These are phyloP conservation scores for Philaethria dido DNA, from an alignment of 2,888 invertebrate genomes.

Conservation along the genomic window DNA sequence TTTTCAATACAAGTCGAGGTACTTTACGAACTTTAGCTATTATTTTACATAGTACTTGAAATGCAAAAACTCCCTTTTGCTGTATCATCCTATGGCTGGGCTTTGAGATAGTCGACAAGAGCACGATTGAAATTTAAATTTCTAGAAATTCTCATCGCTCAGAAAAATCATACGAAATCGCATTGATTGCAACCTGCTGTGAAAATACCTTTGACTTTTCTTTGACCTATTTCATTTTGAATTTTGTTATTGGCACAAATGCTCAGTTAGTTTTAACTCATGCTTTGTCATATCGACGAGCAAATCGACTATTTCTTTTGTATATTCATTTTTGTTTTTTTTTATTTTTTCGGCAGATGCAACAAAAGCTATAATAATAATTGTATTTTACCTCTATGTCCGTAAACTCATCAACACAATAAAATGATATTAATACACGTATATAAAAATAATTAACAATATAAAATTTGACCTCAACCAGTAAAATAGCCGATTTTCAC, in stretches of 20 bases:
- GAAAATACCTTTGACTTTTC: conserved; percentile 20
- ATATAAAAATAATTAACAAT: too few relatives aligned
- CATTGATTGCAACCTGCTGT: conserved; percentile 23
- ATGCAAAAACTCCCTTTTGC: neutral
- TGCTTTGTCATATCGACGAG: too few relatives aligned
- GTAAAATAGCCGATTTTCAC: too few relatives aligned
- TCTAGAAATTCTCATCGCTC: conserved; percentile 17
- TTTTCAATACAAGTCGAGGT: neutral
- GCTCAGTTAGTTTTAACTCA: neutral
- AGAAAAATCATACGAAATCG: conserved; percentile 17
- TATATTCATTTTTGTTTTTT: too few relatives aligned
- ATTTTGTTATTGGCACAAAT: conserved; percentile 19
- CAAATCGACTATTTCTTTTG: too few relatives aligned
- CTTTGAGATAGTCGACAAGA: conserved; percentile 14
- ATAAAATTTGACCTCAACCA: too few relatives aligned
- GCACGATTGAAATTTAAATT: conserved; percentile 26
- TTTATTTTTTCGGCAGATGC: too few relatives aligned
- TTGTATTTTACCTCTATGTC: too few relatives aligned
- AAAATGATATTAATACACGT: too few relatives aligned
- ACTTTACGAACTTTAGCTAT: too few relatives aligned
- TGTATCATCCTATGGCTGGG: conserved; percentile 1
- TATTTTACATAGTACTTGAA: conserved; percentile 5
- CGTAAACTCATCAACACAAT: too few relatives aligned
- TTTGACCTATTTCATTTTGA: conserved; percentile 23
- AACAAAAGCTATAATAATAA: too few relatives aligned